Evolutionary conservation across 2,888 invertebrate species (phyloP).

Genomic region (Mylabris sibirica): DNA sequence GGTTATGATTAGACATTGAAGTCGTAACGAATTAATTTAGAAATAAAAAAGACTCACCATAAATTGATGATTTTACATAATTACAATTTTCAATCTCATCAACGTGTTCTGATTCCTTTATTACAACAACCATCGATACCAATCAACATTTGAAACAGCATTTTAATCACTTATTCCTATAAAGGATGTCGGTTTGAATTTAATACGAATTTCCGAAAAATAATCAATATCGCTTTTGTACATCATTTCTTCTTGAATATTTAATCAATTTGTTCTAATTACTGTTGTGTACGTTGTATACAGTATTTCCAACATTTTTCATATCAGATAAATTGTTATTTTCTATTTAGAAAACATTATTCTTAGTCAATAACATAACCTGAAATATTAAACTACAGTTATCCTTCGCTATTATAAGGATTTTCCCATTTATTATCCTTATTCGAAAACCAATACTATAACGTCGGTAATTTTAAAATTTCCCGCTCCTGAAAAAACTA

Average conservation of each 20-base stretch:
- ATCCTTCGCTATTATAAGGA: not conserved
- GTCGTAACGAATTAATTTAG: too few species aligned
- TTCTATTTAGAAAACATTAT: not conserved
- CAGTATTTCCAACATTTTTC: not conserved
- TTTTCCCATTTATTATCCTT: not conserved
- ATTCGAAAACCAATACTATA: not conserved
- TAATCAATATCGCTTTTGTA: not conserved
- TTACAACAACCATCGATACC: not conserved
- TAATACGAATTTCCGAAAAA: not conserved
- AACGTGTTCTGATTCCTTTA: not conserved
- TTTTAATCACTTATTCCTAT: not conserved
- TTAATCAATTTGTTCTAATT: not conserved
- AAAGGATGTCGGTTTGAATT: not conserved
- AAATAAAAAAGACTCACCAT: not conserved
- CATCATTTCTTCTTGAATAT: not conserved
- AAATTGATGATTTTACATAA: not conserved
- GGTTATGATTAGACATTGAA: not conserved
- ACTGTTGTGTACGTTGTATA: not conserved
- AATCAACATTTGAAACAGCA: not conserved
- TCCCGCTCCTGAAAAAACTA: not conserved
- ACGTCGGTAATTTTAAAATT: not conserved
- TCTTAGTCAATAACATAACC: constrained; percentile 1
- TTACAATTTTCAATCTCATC: too few species aligned
- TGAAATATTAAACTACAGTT: constrained; percentile 8
- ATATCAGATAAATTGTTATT: not conserved